Conservation (phyloP, 2,888 invertebrate genomes). For the Lacanobia oleracea region DNA sequence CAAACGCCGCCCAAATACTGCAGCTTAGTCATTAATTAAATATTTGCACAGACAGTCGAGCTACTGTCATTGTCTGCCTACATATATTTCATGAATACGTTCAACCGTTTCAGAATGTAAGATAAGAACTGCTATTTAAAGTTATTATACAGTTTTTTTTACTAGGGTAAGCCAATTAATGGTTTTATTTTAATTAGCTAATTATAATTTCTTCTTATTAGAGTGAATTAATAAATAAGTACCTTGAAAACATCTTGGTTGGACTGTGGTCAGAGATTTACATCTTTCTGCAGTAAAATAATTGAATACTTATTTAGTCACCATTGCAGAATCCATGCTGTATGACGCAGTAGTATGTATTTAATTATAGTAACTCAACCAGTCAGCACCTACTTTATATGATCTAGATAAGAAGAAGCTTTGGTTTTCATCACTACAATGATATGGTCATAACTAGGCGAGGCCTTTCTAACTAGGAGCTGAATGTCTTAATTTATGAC, state of each 20-base stretch:
- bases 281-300: not conserved
- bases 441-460: not conserved
- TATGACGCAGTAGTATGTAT: not conserved
- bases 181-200: not conserved
- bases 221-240: not conserved
- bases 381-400: not conserved
- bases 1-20: slow-evolving; percentile 50
- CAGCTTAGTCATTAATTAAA: slow-evolving; percentile 75
- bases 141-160: not conserved
- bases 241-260: not conserved
- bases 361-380: not conserved
- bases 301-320: not conserved
- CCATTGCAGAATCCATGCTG: not conserved
- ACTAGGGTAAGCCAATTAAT: not conserved
- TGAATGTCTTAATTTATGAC: not conserved
- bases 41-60: slow-evolving; percentile 70
- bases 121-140: not conserved
- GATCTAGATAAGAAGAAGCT: not conserved
- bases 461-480: not conserved
- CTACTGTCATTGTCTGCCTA: slow-evolving; percentile 66
- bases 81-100: slow-evolving; percentile 35
- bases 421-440: not conserved
- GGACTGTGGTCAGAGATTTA: not conserved
- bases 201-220: not conserved
- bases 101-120: slow-evolving; percentile 36